Evolutionary conservation across 2,888 invertebrate species (phyloP).

Genomic region (Tenthredo mesomela): DNA sequence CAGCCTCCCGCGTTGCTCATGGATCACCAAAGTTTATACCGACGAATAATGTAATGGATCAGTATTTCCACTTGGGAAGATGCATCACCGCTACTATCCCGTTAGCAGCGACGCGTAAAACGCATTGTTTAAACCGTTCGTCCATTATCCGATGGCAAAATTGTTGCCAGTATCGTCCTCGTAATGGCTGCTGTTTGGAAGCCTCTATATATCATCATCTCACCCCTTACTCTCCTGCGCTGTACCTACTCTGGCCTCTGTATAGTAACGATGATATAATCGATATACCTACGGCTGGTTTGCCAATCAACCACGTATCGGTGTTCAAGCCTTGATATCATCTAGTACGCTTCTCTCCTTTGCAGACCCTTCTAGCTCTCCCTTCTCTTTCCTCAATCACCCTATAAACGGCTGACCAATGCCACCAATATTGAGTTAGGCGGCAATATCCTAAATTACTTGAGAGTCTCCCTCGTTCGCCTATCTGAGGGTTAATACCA

Average conservation of each 20-base stretch:
- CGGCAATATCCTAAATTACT: slow-evolving; percentile 69
- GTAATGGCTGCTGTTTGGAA: not conserved
- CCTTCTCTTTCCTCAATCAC: slow-evolving; percentile 58
- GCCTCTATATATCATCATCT: not conserved
- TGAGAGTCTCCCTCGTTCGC: slow-evolving; percentile 54
- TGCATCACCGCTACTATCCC: not conserved
- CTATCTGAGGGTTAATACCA: slow-evolving; percentile 17
- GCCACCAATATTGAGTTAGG: slow-evolving; percentile 70
- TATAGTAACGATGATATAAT: slow-evolving; percentile 62
- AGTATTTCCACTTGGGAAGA: not conserved
- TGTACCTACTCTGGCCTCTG: not conserved
- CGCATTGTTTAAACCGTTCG: slow-evolving; percentile 16
- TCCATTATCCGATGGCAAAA: slow-evolving; percentile 29
- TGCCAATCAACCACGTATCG: slow-evolving; percentile 63
- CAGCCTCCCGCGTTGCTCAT: not conserved
- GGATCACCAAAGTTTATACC: not conserved
- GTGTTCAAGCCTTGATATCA: not conserved
- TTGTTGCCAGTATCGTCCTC: slow-evolving; percentile 17
- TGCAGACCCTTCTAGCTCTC: slow-evolving; percentile 43
- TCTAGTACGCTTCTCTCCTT: slow-evolving; percentile 43
- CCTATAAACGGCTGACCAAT: slow-evolving; percentile 68
- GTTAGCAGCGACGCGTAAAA: not conserved
- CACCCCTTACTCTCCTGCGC: not conserved
- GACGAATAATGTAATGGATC: not conserved
- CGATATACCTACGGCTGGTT: slow-evolving; percentile 61